Percentiles rank a stretch among this genome's conserved stretches.
phyloP scores from a whole-genome alignment of 2,888 invertebrate genomes.

The Clepsis dumicolana region DNA sequence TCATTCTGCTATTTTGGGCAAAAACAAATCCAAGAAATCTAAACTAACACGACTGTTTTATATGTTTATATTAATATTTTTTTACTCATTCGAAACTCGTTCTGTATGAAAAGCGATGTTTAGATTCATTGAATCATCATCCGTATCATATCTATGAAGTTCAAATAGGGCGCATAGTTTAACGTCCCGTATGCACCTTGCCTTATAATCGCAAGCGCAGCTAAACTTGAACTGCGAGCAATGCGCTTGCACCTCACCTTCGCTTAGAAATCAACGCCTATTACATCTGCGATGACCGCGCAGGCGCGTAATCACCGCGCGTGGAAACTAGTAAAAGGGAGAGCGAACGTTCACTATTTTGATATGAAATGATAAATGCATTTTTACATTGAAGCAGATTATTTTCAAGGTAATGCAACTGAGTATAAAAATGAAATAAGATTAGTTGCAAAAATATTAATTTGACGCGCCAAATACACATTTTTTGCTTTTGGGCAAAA shows the following conservation, averaged over 20 bases:
- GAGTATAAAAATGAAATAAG: too few species aligned
- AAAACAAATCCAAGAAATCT: too few species aligned
- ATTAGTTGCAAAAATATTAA: not conserved
- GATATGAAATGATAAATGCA: slow-evolving; percentile 1
- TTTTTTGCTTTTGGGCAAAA: too few species aligned
- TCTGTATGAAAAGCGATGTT: too few species aligned
- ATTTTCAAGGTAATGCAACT: not conserved
- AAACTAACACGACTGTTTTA: too few species aligned
- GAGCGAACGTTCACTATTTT: slow-evolving; percentile 52
- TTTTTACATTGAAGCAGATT: not conserved
- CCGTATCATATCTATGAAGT: not conserved
- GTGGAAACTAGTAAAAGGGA: slow-evolving; percentile 75
- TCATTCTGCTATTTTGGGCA: too few species aligned
- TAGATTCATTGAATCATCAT: too few species aligned
- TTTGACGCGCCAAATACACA: not conserved
- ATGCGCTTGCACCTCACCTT: slow-evolving; percentile 80
- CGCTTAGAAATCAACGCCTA: slow-evolving; percentile 83
- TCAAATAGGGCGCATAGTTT: not conserved
- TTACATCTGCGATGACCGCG: slow-evolving; percentile 66
- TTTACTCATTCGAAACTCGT: too few species aligned
- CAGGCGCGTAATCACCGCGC: slow-evolving; percentile 44
- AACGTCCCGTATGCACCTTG: slow-evolving; percentile 5
- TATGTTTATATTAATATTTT: too few species aligned
- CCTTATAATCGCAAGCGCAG: slow-evolving; percentile 58
- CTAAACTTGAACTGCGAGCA: slow-evolving; percentile 82